phyloP scores from a whole-genome alignment of 2,888 invertebrate genomes.

The Ophion ellenae region DNA sequence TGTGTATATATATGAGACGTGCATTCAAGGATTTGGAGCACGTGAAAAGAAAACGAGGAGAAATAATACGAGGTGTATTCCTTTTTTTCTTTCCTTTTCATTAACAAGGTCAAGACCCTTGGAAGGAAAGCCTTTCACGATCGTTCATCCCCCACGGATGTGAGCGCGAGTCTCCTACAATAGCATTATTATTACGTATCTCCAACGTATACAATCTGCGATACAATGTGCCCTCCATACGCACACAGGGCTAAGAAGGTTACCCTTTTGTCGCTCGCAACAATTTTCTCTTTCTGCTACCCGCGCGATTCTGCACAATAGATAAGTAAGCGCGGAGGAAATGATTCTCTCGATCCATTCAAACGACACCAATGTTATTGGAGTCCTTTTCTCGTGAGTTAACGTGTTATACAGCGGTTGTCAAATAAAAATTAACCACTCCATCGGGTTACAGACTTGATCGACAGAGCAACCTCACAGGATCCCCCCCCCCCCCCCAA shows the following conservation, averaged over 20 bases:
- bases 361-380: neutral
- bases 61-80: slow-evolving; percentile 45
- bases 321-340: neutral
- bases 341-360: slow-evolving; percentile 4
- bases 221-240: slow-evolving; percentile 25
- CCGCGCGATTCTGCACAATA: slow-evolving; percentile 16
- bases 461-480: too few relatives aligned
- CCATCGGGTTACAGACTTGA: too few relatives aligned
- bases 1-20: slow-evolving; percentile 3
- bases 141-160: slow-evolving; percentile 25
- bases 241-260: slow-evolving; percentile 27
- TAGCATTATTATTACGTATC: slow-evolving; percentile 30
- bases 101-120: slow-evolving; percentile 48
- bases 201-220: neutral
- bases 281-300: slow-evolving; percentile 17
- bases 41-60: slow-evolving; percentile 23
- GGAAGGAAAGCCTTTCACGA: slow-evolving; percentile 20
- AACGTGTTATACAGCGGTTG: neutral
- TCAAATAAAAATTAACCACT: too few relatives aligned
- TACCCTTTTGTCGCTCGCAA: slow-evolving; percentile 26
- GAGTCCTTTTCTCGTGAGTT: neutral
- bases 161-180: slow-evolving; percentile 17
- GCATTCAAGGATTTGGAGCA: slow-evolving; percentile 15
- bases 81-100: neutral
- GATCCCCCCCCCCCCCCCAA: too few relatives aligned